Base-by-base conservation (phyloP, 2,888 invertebrate genomes). In the Hirtodrosophila cameraria region DNA sequence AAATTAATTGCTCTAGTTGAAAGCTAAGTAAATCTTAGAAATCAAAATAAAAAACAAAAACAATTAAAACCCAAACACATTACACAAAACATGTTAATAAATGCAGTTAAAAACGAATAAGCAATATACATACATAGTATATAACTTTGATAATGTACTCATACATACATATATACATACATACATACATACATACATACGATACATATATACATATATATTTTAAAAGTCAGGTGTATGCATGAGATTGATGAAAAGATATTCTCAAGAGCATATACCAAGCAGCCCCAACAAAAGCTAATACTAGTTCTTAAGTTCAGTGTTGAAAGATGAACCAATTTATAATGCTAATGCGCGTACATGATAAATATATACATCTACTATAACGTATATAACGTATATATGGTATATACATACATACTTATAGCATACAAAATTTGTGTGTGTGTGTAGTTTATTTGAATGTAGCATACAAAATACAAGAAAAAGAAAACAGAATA, bases 241-340 rank as follows among this genome's bases (percentile, higher is more conserved):
- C 61, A 52, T 58, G 42, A 33, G 31, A 46, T 50, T 55, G 5
- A 5, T 27, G 8, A 28, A 11, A 16, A 15, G 15, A 9, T 23
- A 20, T 35, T 41, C 30, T 13, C 12, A 13, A 8, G 20, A 33
- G 27, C 35, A 23, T 43, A 55, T 43, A 55, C 2, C 9, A 33
- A 15, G 6, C 1, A 11, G 6, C 39, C 35, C 41, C 23, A 41
- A 46, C 9, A 25, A 35, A 70, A 55, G 64, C 57, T 58, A 77
- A 77, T 61, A 70, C 27, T 74, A 81, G 64, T 46, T 35, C 18
- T 23, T 77, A 77, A 81, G 69, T 25, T 27, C 62, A 31, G 53
- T 46, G 50, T 73, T 67, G 48, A 63, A 52, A 48, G 52, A 58
- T 59, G 63, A 70, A 70, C 50, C 70, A 77, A 81, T 70, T 58